A percentile compares a stretch with the other conserved stretches of the same genome.
Evolutionary conservation across 2,113 vertebrate genomes (phyloP).

Genomic region (Garra rufa): DNA sequence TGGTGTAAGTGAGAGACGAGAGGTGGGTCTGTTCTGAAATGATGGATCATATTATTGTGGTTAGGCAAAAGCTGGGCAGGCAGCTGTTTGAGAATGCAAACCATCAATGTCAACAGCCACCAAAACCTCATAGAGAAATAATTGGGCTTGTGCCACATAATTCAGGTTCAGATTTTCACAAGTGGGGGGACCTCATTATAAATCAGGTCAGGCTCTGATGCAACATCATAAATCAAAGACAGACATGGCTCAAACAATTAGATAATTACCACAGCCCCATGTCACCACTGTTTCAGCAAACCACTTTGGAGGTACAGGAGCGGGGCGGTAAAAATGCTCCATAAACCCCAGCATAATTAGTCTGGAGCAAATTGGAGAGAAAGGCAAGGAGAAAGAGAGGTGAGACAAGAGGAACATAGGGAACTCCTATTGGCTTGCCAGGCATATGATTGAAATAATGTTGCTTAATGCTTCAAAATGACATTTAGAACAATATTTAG

Average conservation of each 20-base stretch:
- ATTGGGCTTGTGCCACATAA: conserved; percentile 79
- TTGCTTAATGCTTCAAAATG: conserved; percentile 12
- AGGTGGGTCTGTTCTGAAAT: conserved; percentile 67
- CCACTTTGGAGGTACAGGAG: conserved; percentile 49
- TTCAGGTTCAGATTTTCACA: conserved; percentile 80
- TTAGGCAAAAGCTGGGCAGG: conserved; percentile 76
- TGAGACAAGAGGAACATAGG: conserved; percentile 46
- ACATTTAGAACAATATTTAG: conserved; percentile 19
- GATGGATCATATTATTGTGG: conserved; percentile 80
- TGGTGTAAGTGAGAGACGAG: conserved; percentile 58
- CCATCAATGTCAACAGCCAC: conserved; percentile 71
- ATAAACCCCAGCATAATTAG: conserved; percentile 61
- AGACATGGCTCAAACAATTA: conserved; percentile 80
- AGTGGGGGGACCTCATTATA: conserved; percentile 80
- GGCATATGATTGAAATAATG: neutral
- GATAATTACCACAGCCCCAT: conserved; percentile 79
- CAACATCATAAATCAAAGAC: conserved; percentile 80
- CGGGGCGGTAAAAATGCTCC: conserved; percentile 52
- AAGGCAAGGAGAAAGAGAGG: conserved; percentile 44
- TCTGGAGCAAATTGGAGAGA: conserved; percentile 56
- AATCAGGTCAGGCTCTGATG: conserved; percentile 80
- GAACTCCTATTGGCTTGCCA: neutral
- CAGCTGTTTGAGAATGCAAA: conserved; percentile 72
- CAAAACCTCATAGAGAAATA: conserved; percentile 74
- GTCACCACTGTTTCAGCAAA: conserved; percentile 68